Percentiles rank a stretch among this genome's conserved stretches.
Evolutionary conservation across 2,888 invertebrate species (phyloP).

Genomic region (Apantesis nais): DNA sequence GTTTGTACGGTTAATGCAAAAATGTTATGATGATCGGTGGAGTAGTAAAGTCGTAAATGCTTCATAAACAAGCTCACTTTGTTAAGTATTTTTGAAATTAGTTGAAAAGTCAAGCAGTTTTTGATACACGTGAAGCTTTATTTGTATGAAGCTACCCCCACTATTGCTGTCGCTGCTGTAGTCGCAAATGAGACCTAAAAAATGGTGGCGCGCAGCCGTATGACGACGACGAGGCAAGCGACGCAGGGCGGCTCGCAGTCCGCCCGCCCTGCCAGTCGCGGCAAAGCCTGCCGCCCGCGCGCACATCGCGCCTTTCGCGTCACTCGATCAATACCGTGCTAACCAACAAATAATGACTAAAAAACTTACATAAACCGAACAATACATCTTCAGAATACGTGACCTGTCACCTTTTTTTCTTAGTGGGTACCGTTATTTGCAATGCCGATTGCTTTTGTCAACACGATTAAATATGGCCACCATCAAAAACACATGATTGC

Average conservation of each 20-base stretch:
- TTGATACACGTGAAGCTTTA: conserved; percentile 59
- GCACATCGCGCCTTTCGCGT: conserved; percentile 64
- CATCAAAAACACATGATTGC: conserved; percentile 75
- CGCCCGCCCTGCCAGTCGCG: conserved; percentile 75
- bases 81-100: background rate
- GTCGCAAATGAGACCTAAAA: conserved; percentile 60
- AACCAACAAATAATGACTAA: conserved; percentile 52
- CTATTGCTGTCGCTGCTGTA: conserved; percentile 53
- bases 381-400: conserved; percentile 11
- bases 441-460: conserved; percentile 55
- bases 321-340: conserved; percentile 69
- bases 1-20: too few species aligned
- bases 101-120: background rate
- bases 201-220: conserved; percentile 70
- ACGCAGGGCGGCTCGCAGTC: conserved; percentile 55
- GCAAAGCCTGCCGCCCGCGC: conserved; percentile 81
- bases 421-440: conserved; percentile 53
- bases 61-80: background rate
- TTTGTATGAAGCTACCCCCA: conserved; percentile 57
- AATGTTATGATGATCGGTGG: too few species aligned
- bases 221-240: conserved; percentile 46
- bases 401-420: conserved; percentile 9
- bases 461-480: conserved; percentile 68
- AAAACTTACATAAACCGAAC: conserved; percentile 36
- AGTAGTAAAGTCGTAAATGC: too few species aligned